Base-by-base conservation (phyloP, 1,140 invertebrate genomes). In the Papilio dardanus region DNA sequence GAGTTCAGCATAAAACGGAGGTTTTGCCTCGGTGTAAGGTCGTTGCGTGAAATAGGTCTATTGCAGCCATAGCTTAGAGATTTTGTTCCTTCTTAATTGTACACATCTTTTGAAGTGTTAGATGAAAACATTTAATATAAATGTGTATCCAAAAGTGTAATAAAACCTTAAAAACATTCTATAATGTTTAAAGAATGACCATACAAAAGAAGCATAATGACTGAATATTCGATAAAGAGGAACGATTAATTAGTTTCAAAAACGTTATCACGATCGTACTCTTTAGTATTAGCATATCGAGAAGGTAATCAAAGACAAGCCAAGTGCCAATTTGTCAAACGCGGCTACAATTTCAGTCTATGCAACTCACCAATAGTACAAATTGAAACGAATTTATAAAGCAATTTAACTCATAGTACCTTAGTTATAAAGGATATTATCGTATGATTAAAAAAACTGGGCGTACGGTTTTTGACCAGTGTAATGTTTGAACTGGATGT, bases 311-410 rank as follows among this genome's bases (percentile, higher is more conserved):
- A 71, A 76, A 84, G 75, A 79, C 81, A 73, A 40, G 76, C 74
- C 83, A 79, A 79, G 79, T 81, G 80, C 77, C 77, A 74, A 81
- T 83, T 83, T 80, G 80, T 81, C 82, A 81, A 77, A 83, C 82
- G 76, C 82, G 76, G 68, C 76, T 84, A 79, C 78, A 77, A 78
- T 82, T 84, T 73, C 79, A 77, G 77, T 81, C 76, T 81, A 78
- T 79, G 79, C 81, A 84, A 84, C 71, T 21, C 19, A 42, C 10
- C 46, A 28, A 37, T 30, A 1, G 10, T 33, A 14, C 7, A 21
- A 66, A 33, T 33, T 5, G 31, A 33, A 33, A 19, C 28, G 8
- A 62, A 2, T 3, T 12, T 68, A n/a, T 30, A 68, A 10, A 40
- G 35, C 19, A 40, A 68, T 40, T 68, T 68, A 40, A 24, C n/a